A percentile compares a stretch with the other conserved stretches of the same genome.
phyloP scores from a whole-genome alignment of 2,888 invertebrate genomes.

The Macrosoma leucophasiata region DNA sequence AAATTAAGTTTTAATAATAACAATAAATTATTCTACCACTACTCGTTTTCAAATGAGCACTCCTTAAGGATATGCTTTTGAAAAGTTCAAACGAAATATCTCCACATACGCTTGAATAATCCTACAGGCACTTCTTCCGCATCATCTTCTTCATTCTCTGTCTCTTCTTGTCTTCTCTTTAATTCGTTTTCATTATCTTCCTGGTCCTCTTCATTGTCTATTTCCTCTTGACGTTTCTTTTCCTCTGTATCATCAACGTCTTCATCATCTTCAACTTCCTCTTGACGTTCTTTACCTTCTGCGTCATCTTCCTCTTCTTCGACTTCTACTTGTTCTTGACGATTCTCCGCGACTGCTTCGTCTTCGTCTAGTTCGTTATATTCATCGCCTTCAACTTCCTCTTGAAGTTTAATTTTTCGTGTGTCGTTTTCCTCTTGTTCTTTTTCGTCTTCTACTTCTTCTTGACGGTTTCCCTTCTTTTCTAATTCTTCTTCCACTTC shows the following conservation, averaged over 20 bases:
- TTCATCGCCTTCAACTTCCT: constrained; percentile 14
- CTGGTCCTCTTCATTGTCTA: constrained; percentile 17
- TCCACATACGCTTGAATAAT: constrained; percentile 25
- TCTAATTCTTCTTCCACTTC: constrained; percentile 6
- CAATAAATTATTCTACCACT: constrained; percentile 21
- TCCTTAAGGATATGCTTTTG: constrained; percentile 40
- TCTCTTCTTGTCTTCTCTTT: constrained; percentile 16
- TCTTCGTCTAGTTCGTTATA: constrained; percentile 6
- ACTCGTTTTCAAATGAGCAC: constrained; percentile 40
- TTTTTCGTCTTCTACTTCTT: constrained; percentile 16
- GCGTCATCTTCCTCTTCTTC: constrained; percentile 17
- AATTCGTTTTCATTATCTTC: constrained; percentile 15
- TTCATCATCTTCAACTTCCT: constrained; percentile 10
- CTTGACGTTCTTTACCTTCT: constrained; percentile 12
- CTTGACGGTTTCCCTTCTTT: constrained; percentile 20
- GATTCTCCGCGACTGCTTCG: constrained; percentile 17
- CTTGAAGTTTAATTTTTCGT: constrained; percentile 13
- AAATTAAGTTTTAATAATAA: constrained; percentile 17
- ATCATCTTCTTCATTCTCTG: constrained; percentile 14
- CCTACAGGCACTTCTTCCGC: constrained; percentile 15
- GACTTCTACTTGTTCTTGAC: constrained; percentile 17
- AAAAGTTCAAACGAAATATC: constrained; percentile 36
- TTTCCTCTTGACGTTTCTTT: constrained; percentile 10
- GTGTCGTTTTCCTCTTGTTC: constrained; percentile 15
- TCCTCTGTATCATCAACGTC: constrained; percentile 12